A percentile compares a stretch with the other conserved stretches of the same genome.
Conservation (phyloP, 2,888 invertebrate species). For the Tenthredo amoena region DNA sequence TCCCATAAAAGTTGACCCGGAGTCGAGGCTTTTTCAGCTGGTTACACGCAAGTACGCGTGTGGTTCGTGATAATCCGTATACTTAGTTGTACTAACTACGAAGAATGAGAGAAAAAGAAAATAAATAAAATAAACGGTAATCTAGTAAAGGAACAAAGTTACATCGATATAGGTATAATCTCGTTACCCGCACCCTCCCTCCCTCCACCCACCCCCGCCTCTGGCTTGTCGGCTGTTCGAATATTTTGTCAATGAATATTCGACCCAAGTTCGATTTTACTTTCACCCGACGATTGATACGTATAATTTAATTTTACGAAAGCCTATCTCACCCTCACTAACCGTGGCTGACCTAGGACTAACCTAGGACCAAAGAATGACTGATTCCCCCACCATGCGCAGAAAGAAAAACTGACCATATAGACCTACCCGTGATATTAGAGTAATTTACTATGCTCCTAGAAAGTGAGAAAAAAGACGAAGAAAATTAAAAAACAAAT, state of each 20-base stretch:
- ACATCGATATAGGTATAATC: not conserved
- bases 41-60: conserved; percentile 47
- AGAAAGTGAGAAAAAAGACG: not conserved
- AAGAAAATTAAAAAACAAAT: not conserved
- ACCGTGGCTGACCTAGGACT: conserved; percentile 40
- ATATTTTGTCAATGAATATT: conserved; percentile 14
- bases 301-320: conserved; percentile 7
- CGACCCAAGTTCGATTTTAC: not conserved
- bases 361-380: conserved; percentile 26
- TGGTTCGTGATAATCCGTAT: conserved; percentile 5
- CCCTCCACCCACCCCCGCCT: not conserved
- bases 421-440: conserved; percentile 27
- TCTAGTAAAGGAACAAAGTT: not conserved
- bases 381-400: conserved; percentile 14
- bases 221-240: not conserved
- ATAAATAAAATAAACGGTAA: not conserved
- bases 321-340: conserved; percentile 2
- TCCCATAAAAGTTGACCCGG: conserved; percentile 51
- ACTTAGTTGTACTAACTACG: not conserved
- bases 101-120: not conserved
- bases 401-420: conserved; percentile 8
- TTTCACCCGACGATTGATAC: not conserved
- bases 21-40: conserved; percentile 40
- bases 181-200: not conserved
- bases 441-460: not conserved